Conservation (phyloP, 2,888 invertebrate species). For the Dorcus hopei region DNA sequence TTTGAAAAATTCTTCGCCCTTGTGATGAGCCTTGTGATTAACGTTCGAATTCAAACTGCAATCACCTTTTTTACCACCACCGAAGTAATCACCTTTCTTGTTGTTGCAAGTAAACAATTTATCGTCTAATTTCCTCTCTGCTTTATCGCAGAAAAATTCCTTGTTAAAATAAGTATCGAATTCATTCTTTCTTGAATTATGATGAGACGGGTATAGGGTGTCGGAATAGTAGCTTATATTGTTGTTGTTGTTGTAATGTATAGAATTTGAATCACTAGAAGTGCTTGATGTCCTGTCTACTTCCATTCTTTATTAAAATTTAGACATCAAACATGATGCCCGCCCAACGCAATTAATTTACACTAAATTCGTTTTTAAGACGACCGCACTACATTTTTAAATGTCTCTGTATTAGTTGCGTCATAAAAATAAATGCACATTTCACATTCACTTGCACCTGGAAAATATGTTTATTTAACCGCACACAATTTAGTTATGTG, state of each 20-base stretch:
- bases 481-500: conserved; percentile 25
- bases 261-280: conserved; percentile 43
- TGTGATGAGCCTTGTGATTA: conserved; percentile 23
- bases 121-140: conserved; percentile 29
- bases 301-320: conserved; percentile 29
- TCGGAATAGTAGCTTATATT: conserved; percentile 39
- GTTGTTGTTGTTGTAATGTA: conserved; percentile 29
- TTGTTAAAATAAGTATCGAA: conserved; percentile 22
- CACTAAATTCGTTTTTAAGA: background rate
- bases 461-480: conserved; percentile 15
- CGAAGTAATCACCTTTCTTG: conserved; percentile 25
- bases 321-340: too few species aligned
- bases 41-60: conserved; percentile 25
- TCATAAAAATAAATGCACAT: background rate
- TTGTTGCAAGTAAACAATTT: conserved; percentile 19
- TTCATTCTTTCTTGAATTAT: conserved; percentile 10
- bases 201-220: conserved; percentile 14
- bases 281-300: conserved; percentile 40
- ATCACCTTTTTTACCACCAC: conserved; percentile 12
- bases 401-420: background rate
- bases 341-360: too few species aligned
- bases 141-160: conserved; percentile 12
- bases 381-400: background rate
- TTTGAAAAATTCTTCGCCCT: conserved; percentile 26
- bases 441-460: conserved; percentile 9